phyloP scores from a whole-genome alignment of 2,797 vertebrate species.

The Mallotus villosus region DNA sequence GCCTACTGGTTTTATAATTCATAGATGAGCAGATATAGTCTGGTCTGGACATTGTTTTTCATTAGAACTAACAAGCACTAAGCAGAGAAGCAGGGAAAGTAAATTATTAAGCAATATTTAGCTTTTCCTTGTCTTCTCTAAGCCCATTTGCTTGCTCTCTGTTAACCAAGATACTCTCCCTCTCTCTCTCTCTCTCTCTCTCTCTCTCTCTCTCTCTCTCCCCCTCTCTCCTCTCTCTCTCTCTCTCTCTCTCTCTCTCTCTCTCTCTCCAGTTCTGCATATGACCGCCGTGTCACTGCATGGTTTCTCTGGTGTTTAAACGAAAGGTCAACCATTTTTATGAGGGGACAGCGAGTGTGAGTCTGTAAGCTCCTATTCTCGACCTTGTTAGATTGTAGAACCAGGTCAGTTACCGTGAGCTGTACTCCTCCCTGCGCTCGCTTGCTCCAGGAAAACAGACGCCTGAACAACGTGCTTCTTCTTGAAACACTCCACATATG shows the following conservation, averaged over 20 bases:
- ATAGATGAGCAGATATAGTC: not conserved
- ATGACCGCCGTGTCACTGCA: no score
- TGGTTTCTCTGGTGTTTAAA: not conserved
- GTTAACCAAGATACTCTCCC: not conserved
- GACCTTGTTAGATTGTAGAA: conserved; percentile 38
- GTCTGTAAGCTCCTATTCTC: conserved; percentile 29
- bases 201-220: conserved; percentile 7
- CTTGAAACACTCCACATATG: not conserved
- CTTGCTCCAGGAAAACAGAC: no score
- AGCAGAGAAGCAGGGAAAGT: conserved; percentile 21
- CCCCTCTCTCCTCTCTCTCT: conserved; percentile 7
- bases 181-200: conserved; percentile 9
- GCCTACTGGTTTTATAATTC: not conserved
- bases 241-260: conserved; percentile 6
- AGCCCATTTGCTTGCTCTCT: not conserved
- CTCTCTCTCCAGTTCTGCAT: not conserved
- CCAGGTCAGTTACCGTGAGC: conserved; percentile 17
- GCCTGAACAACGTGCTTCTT: no score
- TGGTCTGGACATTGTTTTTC: conserved; percentile 10
- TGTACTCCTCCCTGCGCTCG: conserved; percentile 15
- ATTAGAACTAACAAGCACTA: conserved; percentile 25
- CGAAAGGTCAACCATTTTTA: conserved; percentile 12
- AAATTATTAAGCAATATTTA: conserved; percentile 22
- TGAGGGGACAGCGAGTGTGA: not conserved
- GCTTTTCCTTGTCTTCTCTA: not conserved